A percentile compares a stretch with the other conserved stretches of the same genome.
phyloP scores from a whole-genome alignment of 2,113 vertebrate species.

The Vireo altiloquus region DNA sequence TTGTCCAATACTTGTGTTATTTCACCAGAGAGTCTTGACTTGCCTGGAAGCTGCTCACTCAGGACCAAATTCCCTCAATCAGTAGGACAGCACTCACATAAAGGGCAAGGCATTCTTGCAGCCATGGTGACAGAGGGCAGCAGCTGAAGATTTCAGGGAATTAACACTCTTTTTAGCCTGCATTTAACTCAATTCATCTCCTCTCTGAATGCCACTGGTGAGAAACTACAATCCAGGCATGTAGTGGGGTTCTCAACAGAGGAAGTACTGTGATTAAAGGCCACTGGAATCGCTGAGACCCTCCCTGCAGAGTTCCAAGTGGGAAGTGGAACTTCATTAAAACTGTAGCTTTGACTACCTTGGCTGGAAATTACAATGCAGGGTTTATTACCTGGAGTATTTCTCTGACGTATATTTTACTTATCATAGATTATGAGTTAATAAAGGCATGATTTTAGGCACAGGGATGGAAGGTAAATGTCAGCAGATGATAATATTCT shows the following conservation, averaged over 20 bases:
- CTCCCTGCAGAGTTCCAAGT: neutral
- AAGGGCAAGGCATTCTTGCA: neutral
- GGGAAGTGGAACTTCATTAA: slow-evolving; percentile 35
- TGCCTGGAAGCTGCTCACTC: neutral
- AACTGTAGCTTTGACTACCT: neutral
- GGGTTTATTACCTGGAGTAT: neutral
- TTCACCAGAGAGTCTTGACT: neutral
- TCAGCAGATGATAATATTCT: slow-evolving; percentile 58
- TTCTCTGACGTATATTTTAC: slow-evolving; percentile 58
- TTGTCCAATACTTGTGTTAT: neutral
- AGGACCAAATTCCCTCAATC: neutral
- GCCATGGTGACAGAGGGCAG: neutral
- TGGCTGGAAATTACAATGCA: neutral
- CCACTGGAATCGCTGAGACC: neutral
- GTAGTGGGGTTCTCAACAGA: neutral
- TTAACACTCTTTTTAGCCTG: neutral
- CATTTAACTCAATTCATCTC: neutral
- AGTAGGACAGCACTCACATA: neutral
- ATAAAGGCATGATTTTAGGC: slow-evolving; percentile 18
- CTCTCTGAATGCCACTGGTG: neutral
- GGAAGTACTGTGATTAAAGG: neutral
- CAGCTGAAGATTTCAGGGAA: neutral
- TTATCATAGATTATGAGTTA: slow-evolving; percentile 54
- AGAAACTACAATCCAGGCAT: neutral
- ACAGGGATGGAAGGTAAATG: slow-evolving; percentile 56